Evolutionary conservation across 2,113 vertebrate species (phyloP).

Genomic region (Gallinago media): DNA sequence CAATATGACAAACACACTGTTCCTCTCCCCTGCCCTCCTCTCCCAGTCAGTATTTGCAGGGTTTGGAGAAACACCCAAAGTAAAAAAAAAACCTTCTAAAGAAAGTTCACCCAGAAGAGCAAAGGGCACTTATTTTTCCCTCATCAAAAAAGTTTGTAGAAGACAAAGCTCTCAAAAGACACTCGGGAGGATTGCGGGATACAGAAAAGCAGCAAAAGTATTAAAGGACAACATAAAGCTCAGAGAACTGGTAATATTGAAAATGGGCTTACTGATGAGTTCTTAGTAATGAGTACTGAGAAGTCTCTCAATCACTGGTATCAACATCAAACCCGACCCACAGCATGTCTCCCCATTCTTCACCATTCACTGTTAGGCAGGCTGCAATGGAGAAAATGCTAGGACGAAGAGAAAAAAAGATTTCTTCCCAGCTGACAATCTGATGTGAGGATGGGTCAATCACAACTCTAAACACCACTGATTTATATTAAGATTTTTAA

Average conservation of each 20-base stretch:
- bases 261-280: constrained; percentile 29
- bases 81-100: not conserved
- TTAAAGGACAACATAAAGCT: constrained; percentile 1
- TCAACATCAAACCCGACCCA: constrained; percentile 27
- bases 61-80: not conserved
- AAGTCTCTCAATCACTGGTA: constrained; percentile 23
- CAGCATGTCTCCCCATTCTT: constrained; percentile 15
- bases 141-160: not conserved
- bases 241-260: constrained; percentile 9
- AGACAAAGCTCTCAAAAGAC: not conserved
- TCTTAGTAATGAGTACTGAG: constrained; percentile 47
- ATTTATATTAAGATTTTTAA: not conserved
- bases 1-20: not conserved
- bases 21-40: not conserved
- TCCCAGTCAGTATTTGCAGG: not conserved
- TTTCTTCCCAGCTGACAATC: constrained; percentile 42
- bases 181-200: not conserved
- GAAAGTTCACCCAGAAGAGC: not conserved
- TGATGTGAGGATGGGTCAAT: constrained; percentile 10
- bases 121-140: not conserved
- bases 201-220: not conserved
- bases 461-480: not conserved
- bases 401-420: not conserved
- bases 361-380: constrained; percentile 19
- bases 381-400: constrained; percentile 43